Conservation (phyloP, 1,140 invertebrate genomes). For the Sarcophaga bullata region DNA sequence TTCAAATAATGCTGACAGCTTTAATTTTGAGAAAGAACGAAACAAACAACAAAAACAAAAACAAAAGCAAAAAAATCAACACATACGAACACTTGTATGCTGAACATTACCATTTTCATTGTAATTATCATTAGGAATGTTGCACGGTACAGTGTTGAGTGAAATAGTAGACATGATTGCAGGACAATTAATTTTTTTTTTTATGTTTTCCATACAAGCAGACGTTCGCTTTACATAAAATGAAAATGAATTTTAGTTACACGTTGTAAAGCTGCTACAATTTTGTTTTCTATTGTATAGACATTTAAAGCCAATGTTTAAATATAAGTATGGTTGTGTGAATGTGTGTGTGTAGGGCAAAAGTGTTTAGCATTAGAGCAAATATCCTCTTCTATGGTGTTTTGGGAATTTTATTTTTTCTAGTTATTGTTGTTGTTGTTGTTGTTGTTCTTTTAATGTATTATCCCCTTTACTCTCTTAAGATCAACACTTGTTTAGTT, state of each 20-base stretch:
- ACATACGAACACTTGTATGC: background rate
- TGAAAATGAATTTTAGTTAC: too few species aligned
- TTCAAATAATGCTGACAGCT: slow-evolving; percentile 17
- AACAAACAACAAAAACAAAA: too few species aligned
- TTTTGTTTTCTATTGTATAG: too few species aligned
- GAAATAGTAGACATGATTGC: too few species aligned
- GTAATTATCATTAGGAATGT: slow-evolving; percentile 31
- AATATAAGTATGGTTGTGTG: background rate
- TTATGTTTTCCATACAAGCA: too few species aligned
- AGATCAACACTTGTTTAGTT: background rate
- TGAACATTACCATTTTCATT: slow-evolving; percentile 18
- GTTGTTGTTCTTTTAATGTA: background rate
- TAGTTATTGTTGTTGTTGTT: background rate
- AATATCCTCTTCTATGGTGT: background rate
- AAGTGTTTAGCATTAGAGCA: slow-evolving; percentile 17
- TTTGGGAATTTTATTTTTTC: background rate
- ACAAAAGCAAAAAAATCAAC: background rate
- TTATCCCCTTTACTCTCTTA: background rate
- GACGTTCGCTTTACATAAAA: too few species aligned
- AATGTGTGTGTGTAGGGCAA: background rate
- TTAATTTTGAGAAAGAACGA: background rate
- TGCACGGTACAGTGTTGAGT: background rate
- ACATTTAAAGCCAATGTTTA: too few species aligned
- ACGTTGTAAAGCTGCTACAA: too few species aligned
- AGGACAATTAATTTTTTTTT: too few species aligned